Percentiles rank a stretch among this genome's conserved stretches.
Evolutionary conservation across 2,797 vertebrate genomes (phyloP).

Genomic region (Aulostomus chinensis): DNA sequence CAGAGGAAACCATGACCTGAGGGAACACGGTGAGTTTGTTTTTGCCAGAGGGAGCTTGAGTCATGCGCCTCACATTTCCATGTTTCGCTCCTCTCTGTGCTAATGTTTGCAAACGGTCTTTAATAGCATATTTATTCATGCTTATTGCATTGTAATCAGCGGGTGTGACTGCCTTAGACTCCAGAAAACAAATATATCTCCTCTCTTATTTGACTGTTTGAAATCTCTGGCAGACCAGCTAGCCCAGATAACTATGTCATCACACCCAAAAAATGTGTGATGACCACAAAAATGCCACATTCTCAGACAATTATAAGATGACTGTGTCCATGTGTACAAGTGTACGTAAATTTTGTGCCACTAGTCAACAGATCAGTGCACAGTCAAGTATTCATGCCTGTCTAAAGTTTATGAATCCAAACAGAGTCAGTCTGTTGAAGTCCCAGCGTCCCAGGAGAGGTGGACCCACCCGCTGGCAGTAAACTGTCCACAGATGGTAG

Average conservation of each 20-base stretch:
- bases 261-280: too few species aligned
- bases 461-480: slow-evolving; percentile 50
- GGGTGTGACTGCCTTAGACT: too few species aligned
- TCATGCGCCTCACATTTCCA: slow-evolving; percentile 18
- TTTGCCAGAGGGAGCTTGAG: slow-evolving; percentile 35
- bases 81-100: neutral
- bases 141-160: too few species aligned
- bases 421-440: slow-evolving; percentile 46
- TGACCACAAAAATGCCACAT: too few species aligned
- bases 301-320: slow-evolving; percentile 4
- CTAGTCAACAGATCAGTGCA: too few species aligned
- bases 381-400: slow-evolving; percentile 9
- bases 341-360: neutral
- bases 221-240: too few species aligned
- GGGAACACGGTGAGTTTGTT: slow-evolving; percentile 32
- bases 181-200: too few species aligned
- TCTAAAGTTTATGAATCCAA: slow-evolving; percentile 37
- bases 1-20: slow-evolving; percentile 37
- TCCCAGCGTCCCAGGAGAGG: slow-evolving; percentile 39
- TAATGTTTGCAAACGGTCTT: neutral
- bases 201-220: too few species aligned
- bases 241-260: too few species aligned
- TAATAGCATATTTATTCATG: neutral
- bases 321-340: neutral
- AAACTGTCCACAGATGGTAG: slow-evolving; percentile 59